phyloP scores from a whole-genome alignment of 2,888 invertebrate genomes.

The Trilocha varians region DNA sequence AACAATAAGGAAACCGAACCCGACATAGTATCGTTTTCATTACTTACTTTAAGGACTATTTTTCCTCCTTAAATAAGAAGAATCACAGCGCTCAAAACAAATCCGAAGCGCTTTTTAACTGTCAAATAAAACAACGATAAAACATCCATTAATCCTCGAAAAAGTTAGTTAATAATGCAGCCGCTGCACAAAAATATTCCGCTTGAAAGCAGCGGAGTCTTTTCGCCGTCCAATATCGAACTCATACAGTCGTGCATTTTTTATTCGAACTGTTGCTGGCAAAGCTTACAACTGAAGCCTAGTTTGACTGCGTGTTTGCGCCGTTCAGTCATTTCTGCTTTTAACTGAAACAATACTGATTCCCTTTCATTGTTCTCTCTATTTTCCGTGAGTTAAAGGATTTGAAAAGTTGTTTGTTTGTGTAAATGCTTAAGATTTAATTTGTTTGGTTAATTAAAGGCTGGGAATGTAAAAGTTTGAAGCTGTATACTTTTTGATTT shows the following conservation, averaged over 20 bases:
- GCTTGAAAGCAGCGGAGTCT: background rate
- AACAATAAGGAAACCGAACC: too few species aligned
- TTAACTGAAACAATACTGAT: slow-evolving; percentile 12
- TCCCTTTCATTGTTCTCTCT: background rate
- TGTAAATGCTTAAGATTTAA: background rate
- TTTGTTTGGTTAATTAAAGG: too few species aligned
- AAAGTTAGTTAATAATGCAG: background rate
- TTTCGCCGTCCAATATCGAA: background rate
- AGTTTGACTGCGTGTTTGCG: slow-evolving; percentile 12
- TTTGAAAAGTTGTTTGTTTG: background rate
- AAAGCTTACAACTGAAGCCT: slow-evolving; percentile 6
- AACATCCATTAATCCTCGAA: background rate
- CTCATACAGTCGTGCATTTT: slow-evolving; percentile 7
- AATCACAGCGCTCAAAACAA: too few species aligned
- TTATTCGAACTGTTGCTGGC: slow-evolving; percentile 9
- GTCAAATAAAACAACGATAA: background rate
- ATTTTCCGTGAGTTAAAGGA: background rate
- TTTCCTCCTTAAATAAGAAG: too few species aligned
- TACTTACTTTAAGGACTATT: too few species aligned
- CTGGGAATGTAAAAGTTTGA: too few species aligned
- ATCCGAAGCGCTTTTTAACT: background rate
- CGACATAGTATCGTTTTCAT: too few species aligned
- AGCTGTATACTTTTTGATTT: too few species aligned
- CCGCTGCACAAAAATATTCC: background rate
- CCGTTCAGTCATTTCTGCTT: slow-evolving; percentile 13